Evolutionary conservation across 2,113 vertebrate genomes (phyloP), one percentile per base, ranked within the genome.

Genomic region (Gasterosteus nipponicus): DNA sequence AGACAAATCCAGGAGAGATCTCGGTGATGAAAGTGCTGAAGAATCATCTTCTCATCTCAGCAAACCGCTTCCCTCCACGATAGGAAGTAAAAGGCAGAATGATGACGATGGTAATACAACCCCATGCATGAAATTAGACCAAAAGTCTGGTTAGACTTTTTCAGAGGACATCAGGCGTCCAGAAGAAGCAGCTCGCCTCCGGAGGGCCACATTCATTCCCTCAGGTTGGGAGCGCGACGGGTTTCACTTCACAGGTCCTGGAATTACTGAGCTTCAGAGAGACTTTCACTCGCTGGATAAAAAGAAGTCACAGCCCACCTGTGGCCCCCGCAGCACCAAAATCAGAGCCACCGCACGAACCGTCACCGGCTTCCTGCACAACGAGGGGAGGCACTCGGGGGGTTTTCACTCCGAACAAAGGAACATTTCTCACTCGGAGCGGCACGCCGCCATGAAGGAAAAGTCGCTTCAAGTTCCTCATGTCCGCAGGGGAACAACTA

Each of bases 241-340:
- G 73, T 61, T 80, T 85, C 74, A 81, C 77, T 88, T 83, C 81
- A 86, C 51, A 81, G 65, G 69, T 72, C 19, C 9, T 70, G 44
- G 54, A 77, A 64, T 68, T 59, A 73, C 62, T 29, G 60, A 56
- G 46, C 74, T 58, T 69, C 76, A 73, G 62, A 70, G 75, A 77
- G 80, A 62, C 65, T 82, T 44, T 73, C 35, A 49, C 29, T 51
- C 0, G 8, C 3, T n/a, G 44, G 14, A 22, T 7, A 42, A 26
- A 29, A 65, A 44, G 16, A 54, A 82, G 33, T 76, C 64, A 59
- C 22, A 86, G 75, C 5, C 33, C 35, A 82, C 56, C 66, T 81
- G 80, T 80, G 31, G 75, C 33, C 60, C 54, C 73, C 53, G 69
- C 70, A 78, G 84, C 75, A 10, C 41, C 44, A 51, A 71, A 46